Evolutionary conservation across 1,140 invertebrate genomes (phyloP).

Genomic region (Leptinotarsa lineolata): DNA sequence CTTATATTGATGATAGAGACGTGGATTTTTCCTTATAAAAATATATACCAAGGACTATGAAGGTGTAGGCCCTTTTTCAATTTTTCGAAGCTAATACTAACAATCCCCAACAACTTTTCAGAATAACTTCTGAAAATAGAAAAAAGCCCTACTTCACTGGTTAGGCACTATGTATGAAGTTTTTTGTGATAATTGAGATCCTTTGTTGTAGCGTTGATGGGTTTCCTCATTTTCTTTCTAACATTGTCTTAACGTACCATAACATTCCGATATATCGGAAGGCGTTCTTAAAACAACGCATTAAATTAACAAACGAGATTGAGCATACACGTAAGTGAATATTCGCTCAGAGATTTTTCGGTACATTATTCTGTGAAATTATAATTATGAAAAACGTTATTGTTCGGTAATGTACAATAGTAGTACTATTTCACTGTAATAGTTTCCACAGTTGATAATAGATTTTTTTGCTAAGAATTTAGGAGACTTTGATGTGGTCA

Average conservation of each 20-base stretch:
- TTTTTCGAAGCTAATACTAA: too few species aligned
- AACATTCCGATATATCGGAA: not conserved
- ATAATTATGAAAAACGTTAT: conserved; percentile 9
- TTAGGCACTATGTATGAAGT: not conserved
- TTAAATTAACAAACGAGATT: conserved; percentile 11
- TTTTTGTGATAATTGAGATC: conserved; percentile 15
- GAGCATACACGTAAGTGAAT: conserved; percentile 4
- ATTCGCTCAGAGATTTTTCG: conserved; percentile 15
- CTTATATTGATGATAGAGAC: too few species aligned
- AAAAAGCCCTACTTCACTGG: not conserved
- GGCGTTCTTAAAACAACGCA: conserved; percentile 12
- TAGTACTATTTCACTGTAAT: not conserved
- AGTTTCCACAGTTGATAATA: too few species aligned
- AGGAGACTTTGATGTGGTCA: too few species aligned
- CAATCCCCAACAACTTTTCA: too few species aligned
- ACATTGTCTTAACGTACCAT: conserved; percentile 16
- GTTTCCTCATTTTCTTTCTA: not conserved
- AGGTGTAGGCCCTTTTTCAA: too few species aligned
- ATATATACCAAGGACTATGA: too few species aligned
- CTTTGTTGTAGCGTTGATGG: conserved; percentile 1
- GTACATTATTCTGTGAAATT: conserved; percentile 17
- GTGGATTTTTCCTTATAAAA: too few species aligned
- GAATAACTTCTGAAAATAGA: too few species aligned
- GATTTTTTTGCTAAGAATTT: too few species aligned
- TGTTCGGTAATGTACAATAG: conserved; percentile 9